Evolutionary conservation across 2,113 vertebrate genomes (phyloP).

Genomic region (Brienomyrus longianalis): DNA sequence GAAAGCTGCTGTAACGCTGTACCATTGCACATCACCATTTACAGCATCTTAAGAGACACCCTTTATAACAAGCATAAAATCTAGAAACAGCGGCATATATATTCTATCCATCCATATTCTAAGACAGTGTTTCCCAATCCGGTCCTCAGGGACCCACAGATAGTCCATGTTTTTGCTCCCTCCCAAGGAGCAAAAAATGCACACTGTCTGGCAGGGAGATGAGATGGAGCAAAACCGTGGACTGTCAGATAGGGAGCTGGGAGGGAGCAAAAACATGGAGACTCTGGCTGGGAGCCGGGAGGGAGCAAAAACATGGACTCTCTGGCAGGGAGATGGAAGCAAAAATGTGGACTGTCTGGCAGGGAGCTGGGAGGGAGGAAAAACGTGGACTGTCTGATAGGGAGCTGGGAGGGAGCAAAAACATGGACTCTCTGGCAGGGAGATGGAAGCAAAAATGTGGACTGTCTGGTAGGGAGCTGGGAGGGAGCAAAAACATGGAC

Average conservation of each 20-base stretch:
- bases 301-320: no score
- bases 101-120: background rate
- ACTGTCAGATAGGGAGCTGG: background rate
- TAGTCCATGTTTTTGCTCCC: background rate
- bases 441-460: no score
- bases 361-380: no score
- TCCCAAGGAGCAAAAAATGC: background rate
- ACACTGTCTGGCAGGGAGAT: background rate
- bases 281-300: background rate
- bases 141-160: background rate
- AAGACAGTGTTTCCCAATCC: background rate
- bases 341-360: no score
- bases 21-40: background rate
- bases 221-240: background rate
- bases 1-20: background rate
- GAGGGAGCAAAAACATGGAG: background rate
- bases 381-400: no score
- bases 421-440: no score
- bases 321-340: no score
- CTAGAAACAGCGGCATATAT: background rate
- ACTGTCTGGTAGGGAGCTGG: no score
- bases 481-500: no score
- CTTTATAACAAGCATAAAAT: background rate
- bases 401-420: no score
- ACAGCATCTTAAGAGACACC: background rate